Conservation (phyloP, 2,113 vertebrate species). For the Chauna torquata region DNA sequence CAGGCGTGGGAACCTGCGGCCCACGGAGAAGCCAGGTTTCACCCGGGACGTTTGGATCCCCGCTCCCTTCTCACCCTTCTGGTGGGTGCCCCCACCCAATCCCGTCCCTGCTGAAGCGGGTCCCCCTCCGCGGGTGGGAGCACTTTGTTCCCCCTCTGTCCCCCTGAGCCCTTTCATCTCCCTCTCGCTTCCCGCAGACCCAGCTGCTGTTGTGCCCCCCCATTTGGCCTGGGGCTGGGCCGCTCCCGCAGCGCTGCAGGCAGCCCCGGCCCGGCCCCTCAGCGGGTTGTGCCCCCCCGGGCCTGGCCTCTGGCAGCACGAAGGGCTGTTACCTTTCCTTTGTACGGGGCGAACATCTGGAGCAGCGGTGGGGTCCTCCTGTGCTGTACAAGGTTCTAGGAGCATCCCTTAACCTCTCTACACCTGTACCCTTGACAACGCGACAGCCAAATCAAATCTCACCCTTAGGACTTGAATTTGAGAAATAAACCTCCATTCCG, state of each 20-base stretch:
- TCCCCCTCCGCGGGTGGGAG: not conserved
- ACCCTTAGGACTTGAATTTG: not conserved
- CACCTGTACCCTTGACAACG: not conserved
- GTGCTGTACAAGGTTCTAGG: too few relatives aligned
- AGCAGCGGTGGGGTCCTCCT: not conserved
- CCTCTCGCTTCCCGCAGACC: not conserved
- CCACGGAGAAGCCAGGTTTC: too few relatives aligned
- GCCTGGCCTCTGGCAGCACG: not conserved
- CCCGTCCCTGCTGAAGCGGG: not conserved
- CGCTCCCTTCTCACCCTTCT: too few relatives aligned
- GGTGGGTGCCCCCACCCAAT: accelerated
- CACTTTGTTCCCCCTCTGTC: not conserved
- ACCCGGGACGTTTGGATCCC: too few relatives aligned
- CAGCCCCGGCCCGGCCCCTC: too few relatives aligned
- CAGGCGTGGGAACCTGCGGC: too few relatives aligned
- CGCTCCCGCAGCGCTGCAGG: not conserved
- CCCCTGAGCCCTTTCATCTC: not conserved
- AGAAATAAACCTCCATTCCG: not conserved
- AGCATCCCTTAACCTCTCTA: not conserved
- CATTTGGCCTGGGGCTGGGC: not conserved
- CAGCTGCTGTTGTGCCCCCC: not conserved
- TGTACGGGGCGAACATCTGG: accelerated
- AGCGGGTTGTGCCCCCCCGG: too few relatives aligned
- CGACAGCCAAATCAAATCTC: too few relatives aligned
- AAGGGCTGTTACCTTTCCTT: not conserved